Conservation (phyloP, 2,888 invertebrate genomes). For the Melieria crassipennis region DNA sequence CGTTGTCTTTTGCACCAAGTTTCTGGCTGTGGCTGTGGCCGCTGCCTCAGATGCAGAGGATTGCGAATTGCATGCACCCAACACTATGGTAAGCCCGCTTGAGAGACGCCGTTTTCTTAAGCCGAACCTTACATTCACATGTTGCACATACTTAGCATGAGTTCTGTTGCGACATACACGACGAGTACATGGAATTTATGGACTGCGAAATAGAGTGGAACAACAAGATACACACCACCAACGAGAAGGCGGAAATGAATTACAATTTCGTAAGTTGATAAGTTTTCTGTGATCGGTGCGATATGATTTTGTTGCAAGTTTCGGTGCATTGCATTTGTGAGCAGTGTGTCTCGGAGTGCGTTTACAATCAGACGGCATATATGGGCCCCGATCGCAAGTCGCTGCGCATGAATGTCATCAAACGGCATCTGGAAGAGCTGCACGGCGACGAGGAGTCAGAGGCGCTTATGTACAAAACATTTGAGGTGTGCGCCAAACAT, state of each 20-base stretch:
- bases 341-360: slow-evolving; percentile 54
- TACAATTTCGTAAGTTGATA: slow-evolving; percentile 28
- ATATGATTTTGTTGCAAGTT: background rate
- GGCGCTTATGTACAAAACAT: slow-evolving; percentile 46
- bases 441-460: slow-evolving; percentile 43
- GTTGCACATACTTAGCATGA: no score
- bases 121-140: no score
- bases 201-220: slow-evolving; percentile 51
- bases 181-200: slow-evolving; percentile 48
- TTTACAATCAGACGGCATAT: slow-evolving; percentile 48
- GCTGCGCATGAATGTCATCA: slow-evolving; percentile 42
- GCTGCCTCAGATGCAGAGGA: no score
- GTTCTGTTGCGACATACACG: slow-evolving; percentile 37
- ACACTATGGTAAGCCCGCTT: no score
- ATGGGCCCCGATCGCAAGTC: slow-evolving; percentile 46
- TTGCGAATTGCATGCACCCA: no score
- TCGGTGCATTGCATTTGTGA: background rate
- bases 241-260: slow-evolving; percentile 41
- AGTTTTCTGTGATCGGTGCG: slow-evolving; percentile 47
- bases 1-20: no score
- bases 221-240: slow-evolving; percentile 41
- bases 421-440: slow-evolving; percentile 43
- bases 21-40: no score
- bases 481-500: slow-evolving; percentile 50
- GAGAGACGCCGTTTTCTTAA: no score